Evolutionary conservation across 1,140 invertebrate genomes (phyloP), one percentile per base, ranked within the genome.

Genomic region (Lithobius niger): DNA sequence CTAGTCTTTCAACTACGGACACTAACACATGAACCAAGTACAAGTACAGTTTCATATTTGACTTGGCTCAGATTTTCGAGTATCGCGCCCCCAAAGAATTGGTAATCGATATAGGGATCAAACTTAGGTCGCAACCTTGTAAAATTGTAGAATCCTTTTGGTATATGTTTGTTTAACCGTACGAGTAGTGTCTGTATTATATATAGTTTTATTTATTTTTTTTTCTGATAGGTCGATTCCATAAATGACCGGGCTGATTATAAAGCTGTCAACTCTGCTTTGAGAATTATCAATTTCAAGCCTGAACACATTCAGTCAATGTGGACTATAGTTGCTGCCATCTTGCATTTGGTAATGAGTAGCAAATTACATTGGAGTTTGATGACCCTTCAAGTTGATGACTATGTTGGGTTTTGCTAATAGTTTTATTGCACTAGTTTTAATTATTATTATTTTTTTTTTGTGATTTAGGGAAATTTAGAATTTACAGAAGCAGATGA

Each of bases 341-440:
- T 97, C 58, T 68, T 97, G 42, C 84, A 97, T 66, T 69, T 98
- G 73, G 88, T 90, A 68, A 79, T n/a, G n/a, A n/a, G n/a, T n/a
- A n/a, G n/a, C n/a, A n/a, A n/a, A n/a, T n/a, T n/a, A n/a, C n/a
- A n/a, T n/a, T n/a, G n/a, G n/a, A n/a, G 27, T 10, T 70, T 61
- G 60, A 6, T 36, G 6, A 10, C 6, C n/a, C n/a, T 36, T 10
- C 10, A 36, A 36, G 31, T 10, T 36, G 31, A 36, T 36, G 44
- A 21, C 44, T 10, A 21, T 47, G 15, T 22, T 47, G 13, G 10
- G 44, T 15, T 13, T 6, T 47, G 40, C 6, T 18, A 15, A 54
- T 59, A 52, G 53, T 13, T 50, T 18, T 16, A 48, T 59, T 49
- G 27, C 49, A 15, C 60, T 47, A 15, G 10, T 26, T 54, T 42